A percentile compares a stretch with the other conserved stretches of the same genome.
Conservation (phyloP, 2,113 vertebrate genomes). For the Cricetomys ansorgei region DNA sequence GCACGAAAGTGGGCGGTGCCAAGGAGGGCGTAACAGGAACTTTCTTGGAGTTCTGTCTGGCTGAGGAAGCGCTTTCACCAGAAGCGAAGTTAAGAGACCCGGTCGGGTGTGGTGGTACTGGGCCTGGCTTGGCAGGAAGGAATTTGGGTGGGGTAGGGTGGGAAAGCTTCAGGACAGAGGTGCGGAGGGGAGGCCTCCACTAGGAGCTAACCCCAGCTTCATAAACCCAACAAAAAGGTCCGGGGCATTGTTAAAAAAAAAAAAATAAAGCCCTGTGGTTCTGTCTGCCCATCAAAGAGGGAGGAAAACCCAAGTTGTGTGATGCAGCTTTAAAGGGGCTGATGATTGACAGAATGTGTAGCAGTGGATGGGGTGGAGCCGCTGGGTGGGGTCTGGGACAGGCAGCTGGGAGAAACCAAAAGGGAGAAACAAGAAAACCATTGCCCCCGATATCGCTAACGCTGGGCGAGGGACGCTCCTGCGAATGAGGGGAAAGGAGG, state of each 20-base stretch:
- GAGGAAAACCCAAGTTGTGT: constrained; percentile 56
- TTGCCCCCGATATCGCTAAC: constrained; percentile 31
- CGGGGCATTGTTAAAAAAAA: constrained; percentile 9
- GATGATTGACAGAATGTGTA: constrained; percentile 82
- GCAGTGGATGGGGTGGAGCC: constrained; percentile 83
- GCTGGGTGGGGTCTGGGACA: constrained; percentile 83
- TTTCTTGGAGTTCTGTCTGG: constrained; percentile 47
- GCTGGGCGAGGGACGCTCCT: background rate
- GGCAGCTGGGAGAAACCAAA: constrained; percentile 78
- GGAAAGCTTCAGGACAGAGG: background rate
- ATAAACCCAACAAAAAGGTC: constrained; percentile 40
- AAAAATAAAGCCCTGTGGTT: background rate
- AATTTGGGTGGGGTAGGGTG: constrained; percentile 42
- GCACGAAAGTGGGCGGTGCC: background rate
- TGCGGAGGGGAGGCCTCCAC: background rate
- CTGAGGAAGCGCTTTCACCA: constrained; percentile 3
- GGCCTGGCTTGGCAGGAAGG: background rate
- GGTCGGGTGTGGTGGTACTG: background rate
- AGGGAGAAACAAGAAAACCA: constrained; percentile 68
- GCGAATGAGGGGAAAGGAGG: background rate
- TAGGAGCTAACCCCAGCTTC: constrained; percentile 25
- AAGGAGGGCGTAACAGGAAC: constrained; percentile 19
- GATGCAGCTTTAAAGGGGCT: constrained; percentile 75
- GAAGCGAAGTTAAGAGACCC: constrained; percentile 55
- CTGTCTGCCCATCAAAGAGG: background rate